Evolutionary conservation across 2,797 vertebrate species (phyloP).

Genomic region (Thunnus albacares): DNA sequence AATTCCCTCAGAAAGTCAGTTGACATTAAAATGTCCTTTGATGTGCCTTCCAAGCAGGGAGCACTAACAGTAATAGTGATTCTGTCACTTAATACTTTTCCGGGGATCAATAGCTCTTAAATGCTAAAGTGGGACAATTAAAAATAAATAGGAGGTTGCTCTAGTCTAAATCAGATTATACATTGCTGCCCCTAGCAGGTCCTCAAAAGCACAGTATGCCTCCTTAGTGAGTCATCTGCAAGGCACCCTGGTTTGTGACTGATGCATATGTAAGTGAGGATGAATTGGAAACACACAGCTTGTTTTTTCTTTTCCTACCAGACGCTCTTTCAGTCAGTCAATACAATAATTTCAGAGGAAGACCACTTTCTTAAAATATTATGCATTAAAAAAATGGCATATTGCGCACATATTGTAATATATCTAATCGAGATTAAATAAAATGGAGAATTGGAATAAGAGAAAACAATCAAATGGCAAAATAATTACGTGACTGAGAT

Average conservation of each 20-base stretch:
- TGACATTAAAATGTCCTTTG: slow-evolving; percentile 99
- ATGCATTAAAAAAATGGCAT: slow-evolving; percentile 12
- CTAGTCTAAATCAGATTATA: slow-evolving; percentile 90
- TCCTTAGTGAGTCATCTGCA: slow-evolving; percentile 85
- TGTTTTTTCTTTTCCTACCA: slow-evolving; percentile 42
- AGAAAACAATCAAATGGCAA: slow-evolving; percentile 41
- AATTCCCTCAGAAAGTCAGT: slow-evolving; percentile 98
- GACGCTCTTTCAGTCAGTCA: slow-evolving; percentile 54
- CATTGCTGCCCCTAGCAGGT: slow-evolving; percentile 86
- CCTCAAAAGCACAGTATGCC: slow-evolving; percentile 91
- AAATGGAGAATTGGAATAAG: slow-evolving; percentile 47
- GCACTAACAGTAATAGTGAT: slow-evolving; percentile 99
- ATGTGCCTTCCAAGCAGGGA: slow-evolving; percentile 99
- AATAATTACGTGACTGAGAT: slow-evolving; percentile 61
- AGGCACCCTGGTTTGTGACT: slow-evolving; percentile 83
- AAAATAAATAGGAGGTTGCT: slow-evolving; percentile 96
- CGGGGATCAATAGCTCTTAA: slow-evolving; percentile 99
- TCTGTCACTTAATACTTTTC: slow-evolving; percentile 98
- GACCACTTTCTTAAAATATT: slow-evolving; percentile 37
- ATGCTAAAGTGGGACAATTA: slow-evolving; percentile 99
- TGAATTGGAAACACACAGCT: slow-evolving; percentile 77
- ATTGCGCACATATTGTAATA: slow-evolving; percentile 3
- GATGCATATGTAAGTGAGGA: slow-evolving; percentile 88
- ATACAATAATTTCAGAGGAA: slow-evolving; percentile 45
- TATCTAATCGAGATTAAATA: slow-evolving; percentile 39